Conservation (phyloP, 2,797 vertebrate species). For the Sebastes jordani region DNA sequence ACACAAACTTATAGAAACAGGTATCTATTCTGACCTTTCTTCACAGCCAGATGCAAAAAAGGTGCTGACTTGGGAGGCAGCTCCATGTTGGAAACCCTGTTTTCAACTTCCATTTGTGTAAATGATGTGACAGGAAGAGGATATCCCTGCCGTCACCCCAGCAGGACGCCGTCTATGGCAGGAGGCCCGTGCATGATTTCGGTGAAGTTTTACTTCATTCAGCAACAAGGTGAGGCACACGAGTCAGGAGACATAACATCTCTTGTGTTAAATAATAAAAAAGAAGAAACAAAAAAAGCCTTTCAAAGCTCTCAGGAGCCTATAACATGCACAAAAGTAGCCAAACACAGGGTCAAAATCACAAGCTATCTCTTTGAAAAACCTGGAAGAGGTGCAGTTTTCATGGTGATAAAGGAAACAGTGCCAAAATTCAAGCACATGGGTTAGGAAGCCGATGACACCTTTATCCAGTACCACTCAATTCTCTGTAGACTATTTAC, state of each 20-base stretch:
- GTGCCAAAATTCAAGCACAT: slow-evolving; percentile 34
- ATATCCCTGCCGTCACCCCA: slow-evolving; percentile 36
- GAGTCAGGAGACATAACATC: slow-evolving; percentile 35
- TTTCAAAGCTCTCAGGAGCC: slow-evolving; percentile 23
- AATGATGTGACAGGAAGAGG: slow-evolving; percentile 36
- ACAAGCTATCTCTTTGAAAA: slow-evolving; percentile 13
- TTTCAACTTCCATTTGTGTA: slow-evolving; percentile 21
- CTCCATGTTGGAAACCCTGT: slow-evolving; percentile 48
- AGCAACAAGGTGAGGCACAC: slow-evolving; percentile 67
- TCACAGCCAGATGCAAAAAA: slow-evolving; percentile 16
- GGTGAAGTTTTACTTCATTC: slow-evolving; percentile 39
- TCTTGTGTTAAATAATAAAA: neutral
- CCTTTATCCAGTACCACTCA: neutral
- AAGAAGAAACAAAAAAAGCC: neutral
- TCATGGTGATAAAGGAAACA: neutral
- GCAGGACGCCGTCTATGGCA: slow-evolving; percentile 23
- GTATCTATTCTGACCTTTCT: neutral
- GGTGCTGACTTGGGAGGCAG: neutral
- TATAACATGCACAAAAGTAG: slow-evolving; percentile 44
- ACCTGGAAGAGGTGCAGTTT: slow-evolving; percentile 16
- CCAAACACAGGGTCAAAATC: slow-evolving; percentile 36
- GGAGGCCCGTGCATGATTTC: slow-evolving; percentile 16
- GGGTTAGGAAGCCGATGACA: slow-evolving; percentile 11
- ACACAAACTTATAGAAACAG: neutral
- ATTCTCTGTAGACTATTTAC: slow-evolving; percentile 64